These are phyloP conservation scores for Eremobia ochroleuca DNA, from an alignment of 2,888 invertebrate species.

Conservation along the genomic window DNA sequence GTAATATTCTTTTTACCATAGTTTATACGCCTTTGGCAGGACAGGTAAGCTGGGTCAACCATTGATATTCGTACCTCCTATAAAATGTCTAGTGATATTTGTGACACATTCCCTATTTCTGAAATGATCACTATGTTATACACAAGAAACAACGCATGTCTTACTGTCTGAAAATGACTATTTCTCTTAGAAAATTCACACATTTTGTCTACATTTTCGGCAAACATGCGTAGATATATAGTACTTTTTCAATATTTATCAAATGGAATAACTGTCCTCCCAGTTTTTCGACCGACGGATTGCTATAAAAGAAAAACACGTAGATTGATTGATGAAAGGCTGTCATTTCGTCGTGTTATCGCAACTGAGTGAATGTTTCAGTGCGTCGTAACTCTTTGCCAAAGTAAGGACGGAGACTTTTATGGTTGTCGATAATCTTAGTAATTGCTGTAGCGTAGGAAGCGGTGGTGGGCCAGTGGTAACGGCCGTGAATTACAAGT, in stretches of 20 bases:
- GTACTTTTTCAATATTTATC: neutral
- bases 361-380: constrained; percentile 28
- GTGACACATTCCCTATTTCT: neutral
- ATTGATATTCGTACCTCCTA: no score
- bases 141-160: no score
- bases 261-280: neutral
- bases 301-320: neutral
- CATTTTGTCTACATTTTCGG: neutral
- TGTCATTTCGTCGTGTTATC: constrained; percentile 14
- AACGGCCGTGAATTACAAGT: no score
- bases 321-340: constrained; percentile 38
- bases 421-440: constrained; percentile 7
- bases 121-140: no score
- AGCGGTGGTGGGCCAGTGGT: no score
- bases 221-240: neutral
- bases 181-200: neutral
- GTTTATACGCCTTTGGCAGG: no score
- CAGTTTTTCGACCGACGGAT: neutral
- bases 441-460: neutral
- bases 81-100: neutral
- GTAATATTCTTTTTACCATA: no score
- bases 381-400: constrained; percentile 27
- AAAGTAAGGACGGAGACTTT: neutral
- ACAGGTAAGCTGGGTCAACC: no score
- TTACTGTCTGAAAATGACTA: neutral